Base-by-base conservation (phyloP, 2,113 vertebrate genomes). In the Damaliscus lunatus region DNA sequence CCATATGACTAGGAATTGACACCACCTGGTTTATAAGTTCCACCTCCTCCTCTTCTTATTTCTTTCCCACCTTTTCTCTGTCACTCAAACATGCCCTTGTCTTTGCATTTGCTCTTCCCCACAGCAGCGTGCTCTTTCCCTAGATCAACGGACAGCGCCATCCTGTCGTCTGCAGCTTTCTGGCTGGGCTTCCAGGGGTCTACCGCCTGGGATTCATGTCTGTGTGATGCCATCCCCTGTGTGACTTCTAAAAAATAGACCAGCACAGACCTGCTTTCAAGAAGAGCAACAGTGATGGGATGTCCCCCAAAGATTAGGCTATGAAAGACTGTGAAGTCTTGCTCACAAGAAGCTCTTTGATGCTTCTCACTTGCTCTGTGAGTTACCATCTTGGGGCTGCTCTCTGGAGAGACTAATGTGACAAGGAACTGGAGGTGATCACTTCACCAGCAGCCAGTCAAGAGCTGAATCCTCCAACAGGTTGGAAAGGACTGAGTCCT, bases 81-180 rank as follows among this genome's bases (percentile, higher is more conserved):
- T 40, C 53, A 40, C 23, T 78, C 33, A 74, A 21, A 81, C 11
- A 46, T 7, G 7, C 17, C 36, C 7, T 52, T 16, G 3, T 29
- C 52, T 94, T 81, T 55, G 52, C 17, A 57, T 64, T 60, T 50
- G 14, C 62, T 67, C 3, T 87, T 90, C 31, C 21, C 23, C 36
- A 0, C 33, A 33, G 64, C 90, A 21, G 19, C 4, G 9, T 82
- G 13, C 11, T 83, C 7, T 84, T 85, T 3, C 43, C 40, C 7
- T 23, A 46, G 19, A 29, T 78, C 25, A 25, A 60, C 25, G 29
- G 19, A 5, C 19, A 16, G 25, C 0, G 0, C 7, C 15, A 36
- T 53, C 40, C 33, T 53, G 9, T 36, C 2, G 17, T 17, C 10
- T 46, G 50, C 64, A 90, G 48, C 14, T 23, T 93, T 94, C 52